Percentiles rank a stretch among this genome's conserved stretches.
These are phyloP conservation scores for Peromyscus eremicus DNA, from an alignment of 2,797 vertebrate genomes.

Conservation along the genomic window DNA sequence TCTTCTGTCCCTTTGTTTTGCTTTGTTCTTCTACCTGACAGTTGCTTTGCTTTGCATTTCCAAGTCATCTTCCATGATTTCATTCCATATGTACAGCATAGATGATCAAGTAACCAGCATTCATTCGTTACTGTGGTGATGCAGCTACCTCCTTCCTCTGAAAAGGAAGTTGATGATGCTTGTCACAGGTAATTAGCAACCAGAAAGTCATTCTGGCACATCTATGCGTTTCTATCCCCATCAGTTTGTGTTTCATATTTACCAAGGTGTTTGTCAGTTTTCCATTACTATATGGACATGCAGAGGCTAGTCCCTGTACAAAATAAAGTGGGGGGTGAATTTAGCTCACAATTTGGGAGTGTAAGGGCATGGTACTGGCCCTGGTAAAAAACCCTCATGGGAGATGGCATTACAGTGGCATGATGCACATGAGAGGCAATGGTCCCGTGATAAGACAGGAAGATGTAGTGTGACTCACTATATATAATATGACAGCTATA, in stretches of 20 bases:
- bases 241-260: conserved; percentile 23
- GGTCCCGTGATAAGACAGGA: not conserved
- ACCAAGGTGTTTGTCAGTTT: not conserved
- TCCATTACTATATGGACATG: not conserved
- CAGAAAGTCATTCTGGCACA: not conserved
- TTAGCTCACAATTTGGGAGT: not conserved
- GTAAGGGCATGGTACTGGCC: not conserved
- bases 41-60: not conserved
- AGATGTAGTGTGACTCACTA: not conserved
- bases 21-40: not conserved
- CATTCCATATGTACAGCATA: not conserved
- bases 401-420: too few species aligned
- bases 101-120: conserved; percentile 6
- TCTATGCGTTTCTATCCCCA: not conserved
- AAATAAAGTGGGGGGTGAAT: not conserved
- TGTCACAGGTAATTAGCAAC: not conserved
- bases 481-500: not conserved
- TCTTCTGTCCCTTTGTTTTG: not conserved
- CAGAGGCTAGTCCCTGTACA: not conserved
- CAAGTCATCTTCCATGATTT: conserved; percentile 37
- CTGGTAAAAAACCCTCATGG: not conserved
- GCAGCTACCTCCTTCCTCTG: not conserved
- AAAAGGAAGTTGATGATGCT: not conserved
- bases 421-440: too few species aligned
- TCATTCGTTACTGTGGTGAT: not conserved